Evolutionary conservation across 1,140 invertebrate species (phyloP), one percentile per base, ranked within the genome.

Genomic region (Tetramorium simillimum): DNA sequence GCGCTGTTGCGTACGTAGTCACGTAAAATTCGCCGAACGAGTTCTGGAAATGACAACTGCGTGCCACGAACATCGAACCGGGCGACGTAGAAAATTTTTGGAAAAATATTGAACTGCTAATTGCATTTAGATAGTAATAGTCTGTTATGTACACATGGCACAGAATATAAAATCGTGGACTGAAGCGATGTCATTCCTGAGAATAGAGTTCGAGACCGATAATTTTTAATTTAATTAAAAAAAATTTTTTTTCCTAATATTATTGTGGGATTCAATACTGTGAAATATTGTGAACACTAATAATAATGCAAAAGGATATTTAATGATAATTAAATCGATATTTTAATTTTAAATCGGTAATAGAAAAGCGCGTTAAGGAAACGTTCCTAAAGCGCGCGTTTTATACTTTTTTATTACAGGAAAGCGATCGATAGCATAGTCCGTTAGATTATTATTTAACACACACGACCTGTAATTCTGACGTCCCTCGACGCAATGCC

Each of bases 401-500:
- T 24, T 70, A 53, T 53, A 21, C 5, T 21, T 70, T 80, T 69
- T 69, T 21, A 51, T 81, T 81, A 28, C 33, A 81, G 77, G 10
- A 12, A 53, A 53, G 28, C n/a, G 3, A 40, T 77, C 18, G 2
- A 12, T 18, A 49, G 12, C 37, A 60, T 56, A 46, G 21, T 6
- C 18, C 9, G 9, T 18, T 24, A 18, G 12, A 7, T 73, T 40
- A 58, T 1, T 16, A 73, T 9, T 16, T n/a, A 67, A 21, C 40
- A 21, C 24, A 46, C 9, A 43, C 56, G 5, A 18, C 14, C 18
- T 21, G 40, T 49, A 53, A 62, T 28, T 60, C 3, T 7, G 1
- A 43, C 2, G 53, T 33, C 37, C n/a, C 37, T 70, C 24, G 14
- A 12, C 24, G 53, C 14, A 24, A 98, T 98, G 97, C 97, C 97